Percentiles rank a stretch among this genome's conserved stretches.
These are phyloP conservation scores for Leucophenga varia DNA, from an alignment of 1,140 invertebrate species.

Conservation along the genomic window DNA sequence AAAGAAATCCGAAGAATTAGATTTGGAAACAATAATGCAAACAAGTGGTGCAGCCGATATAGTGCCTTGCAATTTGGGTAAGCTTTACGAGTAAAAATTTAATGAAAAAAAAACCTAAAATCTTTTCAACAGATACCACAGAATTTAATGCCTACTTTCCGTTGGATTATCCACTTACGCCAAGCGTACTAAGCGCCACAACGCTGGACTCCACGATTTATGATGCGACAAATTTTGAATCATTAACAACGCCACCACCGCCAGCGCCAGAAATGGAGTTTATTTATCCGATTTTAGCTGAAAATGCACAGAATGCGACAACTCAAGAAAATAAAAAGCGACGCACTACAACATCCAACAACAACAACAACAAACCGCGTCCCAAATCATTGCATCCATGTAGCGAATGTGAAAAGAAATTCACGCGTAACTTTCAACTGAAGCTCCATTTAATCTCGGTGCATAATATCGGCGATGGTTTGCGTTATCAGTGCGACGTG, in stretches of 20 bases:
- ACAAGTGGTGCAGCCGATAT: conserved; percentile 20
- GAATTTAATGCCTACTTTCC: too few relatives aligned
- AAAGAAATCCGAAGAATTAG: background rate
- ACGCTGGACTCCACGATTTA: background rate
- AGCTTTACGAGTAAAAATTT: conserved; percentile 6
- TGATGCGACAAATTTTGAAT: too few relatives aligned
- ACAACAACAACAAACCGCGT: background rate
- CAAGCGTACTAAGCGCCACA: background rate
- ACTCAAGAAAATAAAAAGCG: background rate
- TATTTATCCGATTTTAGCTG: too few relatives aligned
- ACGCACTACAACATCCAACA: too few relatives aligned
- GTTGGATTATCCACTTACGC: background rate
- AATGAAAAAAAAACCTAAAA: background rate
- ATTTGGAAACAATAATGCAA: conserved; percentile 10
- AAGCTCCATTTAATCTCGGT: conserved; percentile 46
- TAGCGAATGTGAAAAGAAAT: conserved; percentile 43
- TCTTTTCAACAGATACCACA: too few relatives aligned
- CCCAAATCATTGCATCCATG: conserved; percentile 34
- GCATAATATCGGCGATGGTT: conserved; percentile 35
- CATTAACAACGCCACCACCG: too few relatives aligned
- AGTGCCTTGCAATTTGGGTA: conserved; percentile 37
- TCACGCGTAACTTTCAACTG: conserved; percentile 46
- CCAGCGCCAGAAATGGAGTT: background rate
- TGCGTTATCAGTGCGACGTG: conserved; percentile 40
- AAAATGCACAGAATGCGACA: background rate